Conservation (phyloP, 2,797 vertebrate genomes). For the Holocentrus rufus region DNA sequence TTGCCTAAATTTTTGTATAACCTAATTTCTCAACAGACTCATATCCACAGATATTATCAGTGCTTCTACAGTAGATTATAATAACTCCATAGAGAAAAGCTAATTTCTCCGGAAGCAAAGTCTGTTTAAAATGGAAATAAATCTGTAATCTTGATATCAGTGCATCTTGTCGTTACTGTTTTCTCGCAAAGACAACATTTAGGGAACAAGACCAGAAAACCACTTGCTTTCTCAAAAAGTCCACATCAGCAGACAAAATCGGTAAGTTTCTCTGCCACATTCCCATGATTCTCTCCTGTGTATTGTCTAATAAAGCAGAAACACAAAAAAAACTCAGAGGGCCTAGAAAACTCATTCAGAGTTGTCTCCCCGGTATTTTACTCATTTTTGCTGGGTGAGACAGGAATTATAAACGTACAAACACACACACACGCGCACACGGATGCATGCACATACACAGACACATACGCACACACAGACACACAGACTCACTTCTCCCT, state of each 20-base stretch:
- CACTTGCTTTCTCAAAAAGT: conserved; percentile 27
- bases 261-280: conserved; percentile 23
- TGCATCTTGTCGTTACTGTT: conserved; percentile 36
- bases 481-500: neutral
- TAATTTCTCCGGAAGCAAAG: conserved; percentile 34
- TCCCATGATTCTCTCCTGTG: conserved; percentile 42
- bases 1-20: conserved; percentile 48
- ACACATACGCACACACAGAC: neutral
- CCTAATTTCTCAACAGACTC: conserved; percentile 42
- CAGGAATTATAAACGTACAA: neutral
- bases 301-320: conserved; percentile 25
- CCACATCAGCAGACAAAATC: conserved; percentile 31
- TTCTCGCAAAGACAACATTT: neutral
- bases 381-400: conserved; percentile 5
- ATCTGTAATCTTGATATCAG: conserved; percentile 49
- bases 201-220: conserved; percentile 8
- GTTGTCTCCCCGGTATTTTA: conserved; percentile 7
- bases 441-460: no score
- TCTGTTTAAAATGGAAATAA: conserved; percentile 66
- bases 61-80: conserved; percentile 53
- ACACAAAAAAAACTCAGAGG: conserved; percentile 8
- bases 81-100: conserved; percentile 36
- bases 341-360: neutral
- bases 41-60: conserved; percentile 57
- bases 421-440: no score